A percentile compares a stretch with the other conserved stretches of the same genome.
These are phyloP conservation scores for Mechanitis mazaeus DNA, from an alignment of 2,888 invertebrate genomes.

Conservation along the genomic window DNA sequence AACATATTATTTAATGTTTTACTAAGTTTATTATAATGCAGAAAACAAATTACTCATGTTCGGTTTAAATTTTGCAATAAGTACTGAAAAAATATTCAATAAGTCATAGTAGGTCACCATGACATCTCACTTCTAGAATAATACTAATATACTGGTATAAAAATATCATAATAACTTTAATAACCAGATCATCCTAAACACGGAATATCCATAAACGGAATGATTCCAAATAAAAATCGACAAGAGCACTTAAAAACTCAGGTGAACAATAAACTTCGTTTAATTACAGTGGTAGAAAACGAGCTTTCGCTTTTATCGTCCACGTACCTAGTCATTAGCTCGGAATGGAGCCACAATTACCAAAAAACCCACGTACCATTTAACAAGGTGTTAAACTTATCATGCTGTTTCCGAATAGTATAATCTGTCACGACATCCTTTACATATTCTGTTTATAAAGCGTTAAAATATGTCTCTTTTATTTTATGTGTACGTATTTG, in stretches of 20 bases:
- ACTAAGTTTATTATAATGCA: no score
- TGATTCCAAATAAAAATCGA: slow-evolving; percentile 16
- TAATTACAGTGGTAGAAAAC: slow-evolving; percentile 58
- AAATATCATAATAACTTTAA: no score
- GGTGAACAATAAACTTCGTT: slow-evolving; percentile 58
- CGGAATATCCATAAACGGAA: slow-evolving; percentile 22
- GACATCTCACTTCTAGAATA: no score
- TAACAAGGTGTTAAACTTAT: slow-evolving; percentile 71
- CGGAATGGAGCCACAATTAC: slow-evolving; percentile 70
- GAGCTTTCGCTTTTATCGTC: slow-evolving; percentile 64
- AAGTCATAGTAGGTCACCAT: no score
- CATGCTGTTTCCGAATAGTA: slow-evolving; percentile 54
- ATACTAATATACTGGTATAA: no score
- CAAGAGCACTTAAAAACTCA: slow-evolving; percentile 41
- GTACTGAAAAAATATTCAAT: no score
- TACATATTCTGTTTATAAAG: slow-evolving; percentile 14
- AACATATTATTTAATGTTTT: no score
- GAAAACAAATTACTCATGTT: no score
- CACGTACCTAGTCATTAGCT: slow-evolving; percentile 63
- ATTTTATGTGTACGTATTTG: not conserved
- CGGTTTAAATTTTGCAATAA: no score
- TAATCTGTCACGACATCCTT: slow-evolving; percentile 51
- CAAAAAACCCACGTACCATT: slow-evolving; percentile 64
- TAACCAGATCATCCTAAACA: no score
- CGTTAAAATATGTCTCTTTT: not conserved